Evolutionary conservation across 2,888 invertebrate species (phyloP), one percentile per base, ranked within the genome.

Genomic region (Catocala sponsa): DNA sequence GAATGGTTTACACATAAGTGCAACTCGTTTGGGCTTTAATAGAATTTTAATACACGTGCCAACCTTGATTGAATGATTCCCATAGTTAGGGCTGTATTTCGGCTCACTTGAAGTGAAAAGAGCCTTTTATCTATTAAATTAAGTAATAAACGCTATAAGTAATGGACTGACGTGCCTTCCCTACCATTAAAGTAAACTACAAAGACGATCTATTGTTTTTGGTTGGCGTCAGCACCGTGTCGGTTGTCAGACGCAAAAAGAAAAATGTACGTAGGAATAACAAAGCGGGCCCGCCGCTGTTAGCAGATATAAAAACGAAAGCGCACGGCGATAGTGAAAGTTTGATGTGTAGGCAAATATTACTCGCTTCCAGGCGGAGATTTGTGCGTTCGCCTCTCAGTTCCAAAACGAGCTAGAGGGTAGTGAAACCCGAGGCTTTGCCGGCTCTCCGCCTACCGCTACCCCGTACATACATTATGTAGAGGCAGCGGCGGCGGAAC

Each of bases 311-410:
- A 93, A 94, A 94, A 94, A 93, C 91, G 94, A 94, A 94, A 94
- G 94, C 91, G 89, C 78, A 86, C 87, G 71, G 78, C 83, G 94
- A 92, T 92, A 94, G 94, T 94, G 94, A 94, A 94, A 94, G 94
- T 94, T 94, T 93, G 92, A 94, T 94, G 93, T 94, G 94, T 93
- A 92, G 91, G 94, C 92, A 94, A 94, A 94, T 94, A 93, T 92
- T 89, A 87, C 91, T 85, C 89, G 91, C 84, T 91, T 85, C 85
- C 86, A 90, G 85, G 87, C 89, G 85, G 91, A 92, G 94, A 92
- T 93, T 93, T 92, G 92, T 91, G 91, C 91, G 90, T 90, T 87
- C 81, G 80, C 80, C 78, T 86, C 89, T 86, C 89, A 78, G 82
- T 86, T 88, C 83, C 87, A 76, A 89, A 91, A 91, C 84, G 89